phyloP scores from a whole-genome alignment of 2,888 invertebrate species.

The Coecobrya sp. region DNA sequence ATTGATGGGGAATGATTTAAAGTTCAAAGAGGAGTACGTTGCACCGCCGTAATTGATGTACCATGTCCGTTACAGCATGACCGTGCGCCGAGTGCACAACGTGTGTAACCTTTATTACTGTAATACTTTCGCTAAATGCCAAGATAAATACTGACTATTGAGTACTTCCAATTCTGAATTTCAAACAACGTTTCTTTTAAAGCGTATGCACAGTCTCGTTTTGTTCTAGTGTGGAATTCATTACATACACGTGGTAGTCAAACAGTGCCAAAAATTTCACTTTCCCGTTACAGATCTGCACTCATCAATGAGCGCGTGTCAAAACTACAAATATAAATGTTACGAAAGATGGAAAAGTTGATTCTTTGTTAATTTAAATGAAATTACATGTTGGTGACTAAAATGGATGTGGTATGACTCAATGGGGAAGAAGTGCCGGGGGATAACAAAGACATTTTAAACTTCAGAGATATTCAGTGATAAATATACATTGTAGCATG shows the following conservation, averaged over 20 bases:
- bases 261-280: too few species aligned
- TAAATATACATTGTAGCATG: too few species aligned
- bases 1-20: constrained; percentile 34
- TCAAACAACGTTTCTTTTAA: background rate
- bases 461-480: background rate
- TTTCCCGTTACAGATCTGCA: too few species aligned
- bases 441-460: background rate
- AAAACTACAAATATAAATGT: too few species aligned
- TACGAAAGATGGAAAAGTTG: too few species aligned
- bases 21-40: constrained; percentile 13
- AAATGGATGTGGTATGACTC: too few species aligned
- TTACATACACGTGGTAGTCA: too few species aligned
- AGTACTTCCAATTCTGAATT: background rate
- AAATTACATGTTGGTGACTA: too few species aligned
- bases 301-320: too few species aligned
- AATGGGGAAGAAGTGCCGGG: background rate
- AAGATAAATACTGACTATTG: background rate
- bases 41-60: background rate
- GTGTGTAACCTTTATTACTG: background rate
- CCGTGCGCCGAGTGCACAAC: background rate
- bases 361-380: too few species aligned
- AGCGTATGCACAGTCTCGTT: background rate
- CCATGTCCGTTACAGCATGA: background rate
- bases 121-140: background rate
- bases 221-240: background rate